Base-by-base conservation (phyloP, 2,113 vertebrate genomes). In the Ptyas mucosa region DNA sequence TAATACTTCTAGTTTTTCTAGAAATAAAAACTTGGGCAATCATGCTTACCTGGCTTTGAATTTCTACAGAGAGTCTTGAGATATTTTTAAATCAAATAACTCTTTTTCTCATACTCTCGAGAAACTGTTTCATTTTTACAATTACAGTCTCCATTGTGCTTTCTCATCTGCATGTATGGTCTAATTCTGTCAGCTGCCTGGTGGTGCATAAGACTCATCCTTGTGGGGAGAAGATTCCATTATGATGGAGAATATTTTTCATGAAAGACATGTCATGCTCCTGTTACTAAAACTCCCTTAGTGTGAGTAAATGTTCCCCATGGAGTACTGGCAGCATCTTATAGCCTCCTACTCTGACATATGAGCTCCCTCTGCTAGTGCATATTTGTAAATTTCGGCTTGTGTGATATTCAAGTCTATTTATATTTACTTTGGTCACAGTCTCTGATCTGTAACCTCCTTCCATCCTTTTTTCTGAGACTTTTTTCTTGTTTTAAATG, bases 41-140 rank as follows among this genome's bases (percentile, higher is more conserved):
- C 26, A 14, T 0, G 69, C 95, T 90, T 92, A 93, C 69, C 57
- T 52, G 51, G 64, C 8, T 69, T 93, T 88, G 64, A 57, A 29
- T 23, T 91, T 20, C 52, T 81, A 4, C 20, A 24, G 2, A 85
- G 90, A 29, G 55, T 39, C 20, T 43, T 43, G n/a, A 85, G 52
- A 39, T 85, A 29, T 89, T 90, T 94, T 29, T 58, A 55, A 34
- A 87, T 86, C 61, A 93, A 94, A 93, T 69, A 93, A 14, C 0
- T 43, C 29, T 0, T 10, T 55, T 26, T 53, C 0, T 18, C 75
- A 43, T 21, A 0, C 5, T 69, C 1, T 4, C 14, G 69, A 15
- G 86, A 34, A 49, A 61, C n/a, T 21, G 15, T 81, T 85, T 93
- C 86, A 87, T 88, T 3, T n/a, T 90, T 51, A 3, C 29, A 43